phyloP scores from a whole-genome alignment of 1,140 invertebrate genomes.

The Drosophila azteca region DNA sequence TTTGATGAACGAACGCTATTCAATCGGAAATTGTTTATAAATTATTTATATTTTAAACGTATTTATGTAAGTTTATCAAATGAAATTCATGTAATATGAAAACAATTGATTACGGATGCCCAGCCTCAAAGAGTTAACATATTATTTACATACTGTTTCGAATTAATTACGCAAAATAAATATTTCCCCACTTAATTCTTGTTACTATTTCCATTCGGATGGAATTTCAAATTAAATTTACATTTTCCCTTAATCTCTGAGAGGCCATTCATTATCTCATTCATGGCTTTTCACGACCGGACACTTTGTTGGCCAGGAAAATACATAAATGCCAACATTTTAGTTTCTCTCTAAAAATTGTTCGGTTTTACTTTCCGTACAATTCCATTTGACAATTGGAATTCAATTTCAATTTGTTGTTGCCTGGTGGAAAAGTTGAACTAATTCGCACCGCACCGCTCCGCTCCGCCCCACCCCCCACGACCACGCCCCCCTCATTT shows the following conservation, averaged over 20 bases:
- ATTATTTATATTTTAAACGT: no score
- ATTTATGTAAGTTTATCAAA: no score
- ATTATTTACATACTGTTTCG: no score
- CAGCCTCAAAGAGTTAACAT: no score
- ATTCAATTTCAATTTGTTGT: slow-evolving; percentile 58
- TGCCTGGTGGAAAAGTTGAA: slow-evolving; percentile 48
- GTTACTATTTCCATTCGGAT: neutral
- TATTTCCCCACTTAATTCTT: slow-evolving; percentile 1
- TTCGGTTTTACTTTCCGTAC: slow-evolving; percentile 5
- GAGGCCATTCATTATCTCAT: slow-evolving; percentile 22
- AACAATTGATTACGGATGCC: no score
- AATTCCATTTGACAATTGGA: slow-evolving; percentile 59
- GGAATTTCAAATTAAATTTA: slow-evolving; percentile 1
- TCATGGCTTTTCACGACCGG: neutral
- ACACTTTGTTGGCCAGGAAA: neutral
- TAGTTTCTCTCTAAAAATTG: neutral
- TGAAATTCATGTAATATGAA: no score
- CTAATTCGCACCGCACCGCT: slow-evolving; percentile 17
- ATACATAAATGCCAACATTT: slow-evolving; percentile 33
- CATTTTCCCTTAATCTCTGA: slow-evolving; percentile 14
- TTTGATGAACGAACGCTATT: no score
- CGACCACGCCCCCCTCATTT: slow-evolving; percentile 56
- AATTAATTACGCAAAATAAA: slow-evolving; percentile 28
- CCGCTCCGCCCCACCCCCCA: no score
- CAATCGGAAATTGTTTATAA: no score